Conservation (phyloP, 1,140 invertebrate genomes). For the Pogonognathellus flavescens region DNA sequence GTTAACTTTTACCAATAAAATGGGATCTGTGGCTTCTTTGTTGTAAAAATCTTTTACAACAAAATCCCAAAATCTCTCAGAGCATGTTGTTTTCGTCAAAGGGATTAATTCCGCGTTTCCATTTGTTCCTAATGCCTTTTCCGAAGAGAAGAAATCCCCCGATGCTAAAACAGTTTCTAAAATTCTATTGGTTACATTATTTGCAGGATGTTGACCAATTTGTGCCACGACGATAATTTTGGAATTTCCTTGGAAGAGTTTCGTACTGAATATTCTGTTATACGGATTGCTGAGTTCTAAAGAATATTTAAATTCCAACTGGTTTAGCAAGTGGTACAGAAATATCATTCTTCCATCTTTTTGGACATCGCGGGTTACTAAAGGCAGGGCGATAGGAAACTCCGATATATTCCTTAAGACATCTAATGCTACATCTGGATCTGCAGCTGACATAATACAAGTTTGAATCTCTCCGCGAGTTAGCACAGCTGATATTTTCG, state of each 20-base stretch:
- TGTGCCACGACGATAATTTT: background rate
- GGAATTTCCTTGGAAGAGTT: background rate
- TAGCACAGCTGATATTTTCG: background rate
- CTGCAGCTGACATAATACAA: background rate
- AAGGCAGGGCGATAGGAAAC: background rate
- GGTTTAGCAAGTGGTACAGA: background rate
- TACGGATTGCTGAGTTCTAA: background rate
- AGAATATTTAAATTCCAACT: background rate
- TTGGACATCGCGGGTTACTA: background rate
- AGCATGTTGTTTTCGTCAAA: background rate
- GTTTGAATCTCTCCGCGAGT: conserved; percentile 10
- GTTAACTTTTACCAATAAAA: background rate
- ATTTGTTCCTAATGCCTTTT: background rate
- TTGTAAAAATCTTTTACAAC: background rate
- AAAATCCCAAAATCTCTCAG: background rate
- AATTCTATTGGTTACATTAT: background rate
- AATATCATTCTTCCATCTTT: background rate
- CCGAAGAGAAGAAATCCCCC: background rate
- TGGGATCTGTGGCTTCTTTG: background rate
- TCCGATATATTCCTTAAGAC: background rate
- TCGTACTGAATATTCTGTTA: background rate
- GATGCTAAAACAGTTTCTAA: background rate
- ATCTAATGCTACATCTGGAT: background rate
- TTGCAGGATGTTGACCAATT: background rate
- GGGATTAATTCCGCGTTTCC: background rate